These are phyloP conservation scores for Papilio gigon DNA, from an alignment of 2,888 invertebrate genomes.

Conservation along the genomic window DNA sequence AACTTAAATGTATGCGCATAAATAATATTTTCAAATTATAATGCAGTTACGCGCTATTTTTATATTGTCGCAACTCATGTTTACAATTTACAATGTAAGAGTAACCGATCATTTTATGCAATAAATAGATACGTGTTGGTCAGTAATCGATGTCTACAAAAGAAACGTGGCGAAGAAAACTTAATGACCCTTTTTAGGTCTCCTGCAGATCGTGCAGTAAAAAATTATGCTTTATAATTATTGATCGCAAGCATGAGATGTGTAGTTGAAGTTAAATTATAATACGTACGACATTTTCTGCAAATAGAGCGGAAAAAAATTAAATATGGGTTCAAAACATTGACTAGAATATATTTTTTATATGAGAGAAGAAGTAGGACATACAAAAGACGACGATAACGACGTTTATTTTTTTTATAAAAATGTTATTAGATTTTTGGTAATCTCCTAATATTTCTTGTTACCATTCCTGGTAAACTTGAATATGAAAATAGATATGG, in stretches of 20 bases:
- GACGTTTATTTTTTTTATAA: no score
- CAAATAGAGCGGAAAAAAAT: slow-evolving; percentile 18
- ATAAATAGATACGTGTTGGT: slow-evolving; percentile 23
- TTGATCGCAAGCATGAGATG: slow-evolving; percentile 20
- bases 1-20: slow-evolving; percentile 2
- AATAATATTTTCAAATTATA: background rate
- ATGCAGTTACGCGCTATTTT: slow-evolving; percentile 5
- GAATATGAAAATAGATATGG: no score
- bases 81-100: slow-evolving; percentile 24
- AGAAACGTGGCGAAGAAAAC: slow-evolving; percentile 16
- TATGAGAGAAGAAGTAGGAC: no score
- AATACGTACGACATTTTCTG: slow-evolving; percentile 38
- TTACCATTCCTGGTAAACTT: no score
- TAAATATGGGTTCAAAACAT: slow-evolving; percentile 9
- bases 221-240: slow-evolving; percentile 38
- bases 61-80: slow-evolving; percentile 4
- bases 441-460: no score
- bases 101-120: slow-evolving; percentile 16
- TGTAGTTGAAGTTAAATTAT: slow-evolving; percentile 39
- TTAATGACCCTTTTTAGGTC: slow-evolving; percentile 43
- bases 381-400: background rate
- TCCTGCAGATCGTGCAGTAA: slow-evolving; percentile 41
- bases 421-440: no score
- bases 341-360: background rate
- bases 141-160: slow-evolving; percentile 16